phyloP scores from a whole-genome alignment of 2,888 invertebrate species.

The Clusia tigrina region DNA sequence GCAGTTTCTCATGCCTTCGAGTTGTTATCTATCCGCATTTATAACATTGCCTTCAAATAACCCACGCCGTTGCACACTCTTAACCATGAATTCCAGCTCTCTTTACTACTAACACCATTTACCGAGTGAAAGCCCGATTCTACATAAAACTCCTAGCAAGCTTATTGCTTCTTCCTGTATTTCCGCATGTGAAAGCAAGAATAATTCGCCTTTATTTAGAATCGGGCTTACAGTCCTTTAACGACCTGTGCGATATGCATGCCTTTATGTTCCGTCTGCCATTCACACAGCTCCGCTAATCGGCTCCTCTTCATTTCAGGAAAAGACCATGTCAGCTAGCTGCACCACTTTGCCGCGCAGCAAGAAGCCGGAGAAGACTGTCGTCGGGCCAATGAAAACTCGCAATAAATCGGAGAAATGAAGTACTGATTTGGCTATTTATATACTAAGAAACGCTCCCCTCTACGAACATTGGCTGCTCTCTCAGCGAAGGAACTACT shows the following conservation, averaged over 20 bases:
- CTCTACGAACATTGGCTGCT: no score
- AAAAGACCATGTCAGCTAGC: conserved; percentile 63
- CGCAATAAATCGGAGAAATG: conserved; percentile 52
- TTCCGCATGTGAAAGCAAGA: background rate
- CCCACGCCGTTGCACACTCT: background rate
- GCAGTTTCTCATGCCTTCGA: background rate
- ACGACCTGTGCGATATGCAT: background rate
- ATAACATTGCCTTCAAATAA: background rate
- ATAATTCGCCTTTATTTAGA: background rate
- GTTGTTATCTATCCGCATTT: background rate
- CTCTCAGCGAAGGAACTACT: no score
- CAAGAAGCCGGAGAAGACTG: conserved; percentile 59
- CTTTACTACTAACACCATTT: no score
- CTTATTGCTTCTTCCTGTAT: no score
- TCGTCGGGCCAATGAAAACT: conserved; percentile 41
- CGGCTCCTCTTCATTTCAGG: conserved; percentile 46
- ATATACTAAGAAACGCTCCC: conserved; percentile 22
- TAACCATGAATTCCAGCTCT: background rate
- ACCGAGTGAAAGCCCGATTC: no score
- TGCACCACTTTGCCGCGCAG: conserved; percentile 64
- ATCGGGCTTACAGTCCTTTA: no score
- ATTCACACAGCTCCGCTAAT: background rate
- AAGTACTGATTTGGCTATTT: background rate
- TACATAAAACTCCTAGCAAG: no score
- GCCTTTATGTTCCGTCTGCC: background rate